These are phyloP conservation scores for Mycalesis mineus DNA, from an alignment of 2,888 invertebrate species.

Conservation along the genomic window DNA sequence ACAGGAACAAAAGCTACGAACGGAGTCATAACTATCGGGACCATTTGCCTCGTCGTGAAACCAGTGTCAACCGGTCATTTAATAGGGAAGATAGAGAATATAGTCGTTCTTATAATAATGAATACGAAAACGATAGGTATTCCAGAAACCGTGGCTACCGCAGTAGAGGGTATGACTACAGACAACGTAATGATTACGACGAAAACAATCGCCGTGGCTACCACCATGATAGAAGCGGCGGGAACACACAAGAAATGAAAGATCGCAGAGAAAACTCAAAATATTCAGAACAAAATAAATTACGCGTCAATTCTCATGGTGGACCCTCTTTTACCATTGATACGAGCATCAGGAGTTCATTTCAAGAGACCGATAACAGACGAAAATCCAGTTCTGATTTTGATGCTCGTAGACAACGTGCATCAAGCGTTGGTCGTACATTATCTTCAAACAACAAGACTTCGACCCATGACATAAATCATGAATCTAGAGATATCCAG, in stretches of 20 bases:
- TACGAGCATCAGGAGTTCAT: slow-evolving; percentile 59
- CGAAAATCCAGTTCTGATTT: slow-evolving; percentile 30
- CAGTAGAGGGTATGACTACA: slow-evolving; percentile 25
- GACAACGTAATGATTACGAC: slow-evolving; percentile 32
- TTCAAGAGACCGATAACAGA: slow-evolving; percentile 46
- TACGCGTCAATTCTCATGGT: slow-evolving; percentile 45
- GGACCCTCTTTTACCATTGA: slow-evolving; percentile 60
- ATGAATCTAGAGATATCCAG: not conserved
- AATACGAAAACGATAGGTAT: slow-evolving; percentile 34
- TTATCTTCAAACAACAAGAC: slow-evolving; percentile 28
- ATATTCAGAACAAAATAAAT: slow-evolving; percentile 32
- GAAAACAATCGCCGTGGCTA: slow-evolving; percentile 33
- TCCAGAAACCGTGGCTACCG: slow-evolving; percentile 30
- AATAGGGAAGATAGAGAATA: slow-evolving; percentile 28
- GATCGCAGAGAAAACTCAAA: slow-evolving; percentile 7
- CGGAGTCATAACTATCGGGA: slow-evolving; percentile 37
- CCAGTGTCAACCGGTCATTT: slow-evolving; percentile 31
- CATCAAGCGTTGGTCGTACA: slow-evolving; percentile 61
- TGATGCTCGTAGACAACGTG: slow-evolving; percentile 53
- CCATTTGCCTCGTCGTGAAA: slow-evolving; percentile 32
- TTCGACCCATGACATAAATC: slow-evolving; percentile 10
- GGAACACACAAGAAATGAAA: slow-evolving; percentile 13
- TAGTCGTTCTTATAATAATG: slow-evolving; percentile 31
- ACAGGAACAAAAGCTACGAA: slow-evolving; percentile 37
- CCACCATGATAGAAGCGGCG: slow-evolving; percentile 43